phyloP scores from a whole-genome alignment of 37 sponge, comb jelly and placozoan species.

The Theonella swinhoei region DNA sequence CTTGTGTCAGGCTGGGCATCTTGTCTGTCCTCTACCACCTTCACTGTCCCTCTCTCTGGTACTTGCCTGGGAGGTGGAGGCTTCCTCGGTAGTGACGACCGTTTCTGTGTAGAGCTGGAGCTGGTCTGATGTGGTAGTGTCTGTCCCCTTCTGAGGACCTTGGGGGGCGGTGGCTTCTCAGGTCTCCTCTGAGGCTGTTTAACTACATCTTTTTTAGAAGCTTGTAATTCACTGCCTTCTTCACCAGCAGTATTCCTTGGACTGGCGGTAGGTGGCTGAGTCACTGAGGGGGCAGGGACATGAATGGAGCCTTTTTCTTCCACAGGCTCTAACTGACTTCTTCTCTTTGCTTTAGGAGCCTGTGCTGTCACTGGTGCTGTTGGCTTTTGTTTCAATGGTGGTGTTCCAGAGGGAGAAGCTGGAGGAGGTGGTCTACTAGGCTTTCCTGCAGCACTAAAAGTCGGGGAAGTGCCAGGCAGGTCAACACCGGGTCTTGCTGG shows the following conservation, averaged over 20 bases:
- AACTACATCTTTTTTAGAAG: background rate
- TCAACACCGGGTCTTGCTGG: too few relatives aligned
- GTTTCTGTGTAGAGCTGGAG: background rate
- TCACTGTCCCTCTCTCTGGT: too few relatives aligned
- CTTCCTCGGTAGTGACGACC: background rate
- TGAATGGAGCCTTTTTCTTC: too few relatives aligned
- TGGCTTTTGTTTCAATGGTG: background rate
- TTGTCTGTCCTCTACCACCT: too few relatives aligned
- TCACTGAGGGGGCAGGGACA: background rate
- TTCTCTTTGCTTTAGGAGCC: conserved; percentile 6
- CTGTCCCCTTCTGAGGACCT: background rate
- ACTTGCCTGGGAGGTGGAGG: background rate
- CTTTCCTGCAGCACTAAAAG: too few relatives aligned
- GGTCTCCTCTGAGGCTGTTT: background rate
- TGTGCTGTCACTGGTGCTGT: background rate
- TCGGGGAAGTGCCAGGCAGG: too few relatives aligned
- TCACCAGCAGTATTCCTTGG: too few relatives aligned
- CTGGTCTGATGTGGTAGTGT: background rate
- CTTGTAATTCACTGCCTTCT: background rate
- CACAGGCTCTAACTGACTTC: background rate
- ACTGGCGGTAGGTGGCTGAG: background rate
- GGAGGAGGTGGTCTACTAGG: too few relatives aligned
- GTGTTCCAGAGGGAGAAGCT: too few relatives aligned
- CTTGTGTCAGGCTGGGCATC: too few relatives aligned
- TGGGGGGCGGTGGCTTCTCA: background rate